A percentile compares a stretch with the other conserved stretches of the same genome.
Evolutionary conservation across 1,140 invertebrate species (phyloP).

Genomic region (Temnothorax curvispinosus): DNA sequence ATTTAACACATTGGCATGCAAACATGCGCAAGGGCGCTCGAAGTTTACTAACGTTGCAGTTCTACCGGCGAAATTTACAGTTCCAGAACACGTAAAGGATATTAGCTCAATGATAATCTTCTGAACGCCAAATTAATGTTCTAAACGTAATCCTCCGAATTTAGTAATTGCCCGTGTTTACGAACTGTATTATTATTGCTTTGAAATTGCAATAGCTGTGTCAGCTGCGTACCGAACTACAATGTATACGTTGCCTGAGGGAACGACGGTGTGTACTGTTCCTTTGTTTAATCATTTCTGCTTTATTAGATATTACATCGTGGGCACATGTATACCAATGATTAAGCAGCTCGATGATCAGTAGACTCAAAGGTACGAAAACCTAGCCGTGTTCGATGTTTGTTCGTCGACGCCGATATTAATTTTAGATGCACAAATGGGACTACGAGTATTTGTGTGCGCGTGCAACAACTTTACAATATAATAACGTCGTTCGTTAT

Average conservation of each 20-base stretch:
- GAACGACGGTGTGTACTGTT: conserved; percentile 30
- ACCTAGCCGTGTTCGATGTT: conserved; percentile 52
- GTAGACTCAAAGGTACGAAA: conserved; percentile 60
- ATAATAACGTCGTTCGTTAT: conserved; percentile 61
- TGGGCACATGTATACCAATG: conserved; percentile 50
- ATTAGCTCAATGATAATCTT: conserved; percentile 58
- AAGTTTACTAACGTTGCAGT: conserved; percentile 45
- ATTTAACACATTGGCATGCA: conserved; percentile 57
- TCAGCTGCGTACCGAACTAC: conserved; percentile 43
- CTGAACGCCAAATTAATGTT: conserved; percentile 60
- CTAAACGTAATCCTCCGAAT: conserved; percentile 59
- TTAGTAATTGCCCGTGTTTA: conserved; percentile 63
- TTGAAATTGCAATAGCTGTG: conserved; percentile 67
- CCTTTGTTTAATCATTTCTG: conserved; percentile 47
- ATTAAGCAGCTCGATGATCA: conserved; percentile 60
- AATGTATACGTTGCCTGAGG: conserved; percentile 26
- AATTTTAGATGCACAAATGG: conserved; percentile 58
- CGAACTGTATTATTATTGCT: conserved; percentile 59
- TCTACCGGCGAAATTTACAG: conserved; percentile 45
- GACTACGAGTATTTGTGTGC: conserved; percentile 53
- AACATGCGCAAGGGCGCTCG: conserved; percentile 32
- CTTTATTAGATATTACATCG: conserved; percentile 60
- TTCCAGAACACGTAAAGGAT: conserved; percentile 52
- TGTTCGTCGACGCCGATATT: conserved; percentile 43
- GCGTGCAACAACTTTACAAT: conserved; percentile 50